Percentiles rank a stretch among this genome's conserved stretches.
These are phyloP conservation scores for Tauraco erythrolophus DNA, from an alignment of 2,113 vertebrate genomes.

Conservation along the genomic window DNA sequence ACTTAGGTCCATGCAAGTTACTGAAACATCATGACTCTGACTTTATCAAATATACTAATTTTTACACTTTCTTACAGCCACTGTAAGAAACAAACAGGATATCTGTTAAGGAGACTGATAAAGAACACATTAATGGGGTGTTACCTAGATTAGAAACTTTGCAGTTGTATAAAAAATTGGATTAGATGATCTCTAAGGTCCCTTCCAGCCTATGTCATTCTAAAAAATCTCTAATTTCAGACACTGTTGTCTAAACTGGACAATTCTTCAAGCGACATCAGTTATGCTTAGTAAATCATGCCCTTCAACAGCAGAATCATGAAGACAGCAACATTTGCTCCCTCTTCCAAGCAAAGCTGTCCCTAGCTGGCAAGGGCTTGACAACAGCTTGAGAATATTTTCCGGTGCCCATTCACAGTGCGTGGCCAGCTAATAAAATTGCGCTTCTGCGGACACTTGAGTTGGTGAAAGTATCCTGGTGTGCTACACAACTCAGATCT, in stretches of 20 bases:
- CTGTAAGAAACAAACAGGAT: neutral
- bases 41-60: neutral
- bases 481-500: neutral
- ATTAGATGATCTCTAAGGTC: too few species aligned
- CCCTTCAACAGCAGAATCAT: neutral
- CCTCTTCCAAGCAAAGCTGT: neutral
- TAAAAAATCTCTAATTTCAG: neutral
- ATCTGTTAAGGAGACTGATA: neutral
- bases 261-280: neutral
- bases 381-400: neutral
- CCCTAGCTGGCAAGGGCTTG: neutral
- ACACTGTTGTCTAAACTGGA: neutral
- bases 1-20: neutral
- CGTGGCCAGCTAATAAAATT: fast-evolving
- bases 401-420: fast-evolving
- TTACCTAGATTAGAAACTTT: neutral
- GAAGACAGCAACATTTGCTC: neutral
- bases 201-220: too few species aligned
- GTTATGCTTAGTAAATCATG: neutral
- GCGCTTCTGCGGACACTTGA: neutral
- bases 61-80: neutral
- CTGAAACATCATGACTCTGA: neutral
- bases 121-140: neutral
- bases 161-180: neutral
- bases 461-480: fast-evolving